These are phyloP conservation scores for Diceros bicornis DNA, from an alignment of 2,797 vertebrate genomes.

Conservation along the genomic window DNA sequence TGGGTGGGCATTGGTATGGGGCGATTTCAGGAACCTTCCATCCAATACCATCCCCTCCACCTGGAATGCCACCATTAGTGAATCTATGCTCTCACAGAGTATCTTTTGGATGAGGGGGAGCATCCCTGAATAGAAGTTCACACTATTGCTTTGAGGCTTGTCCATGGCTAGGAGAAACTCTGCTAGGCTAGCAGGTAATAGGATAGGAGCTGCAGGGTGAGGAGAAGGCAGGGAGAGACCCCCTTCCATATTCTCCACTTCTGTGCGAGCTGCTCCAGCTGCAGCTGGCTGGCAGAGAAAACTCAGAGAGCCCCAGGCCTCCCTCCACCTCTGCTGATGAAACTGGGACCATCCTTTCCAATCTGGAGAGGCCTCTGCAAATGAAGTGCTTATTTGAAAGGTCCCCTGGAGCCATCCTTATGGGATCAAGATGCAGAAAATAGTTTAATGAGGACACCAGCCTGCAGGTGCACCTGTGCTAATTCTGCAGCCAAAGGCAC, in stretches of 20 bases:
- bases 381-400: constrained; percentile 77
- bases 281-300: not conserved
- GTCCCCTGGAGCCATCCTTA: constrained; percentile 77
- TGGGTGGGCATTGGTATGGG: not conserved
- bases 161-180: not conserved
- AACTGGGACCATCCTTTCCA: constrained; percentile 45
- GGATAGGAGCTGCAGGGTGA: not conserved
- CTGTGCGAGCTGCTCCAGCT: not conserved
- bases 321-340: not conserved
- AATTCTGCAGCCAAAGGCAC: constrained; percentile 83
- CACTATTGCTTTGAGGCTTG: not conserved
- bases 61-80: not conserved
- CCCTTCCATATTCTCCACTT: not conserved
- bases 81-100: not conserved
- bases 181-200: not conserved
- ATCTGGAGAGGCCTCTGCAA: constrained; percentile 60
- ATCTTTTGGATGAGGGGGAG: not conserved
- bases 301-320: not conserved
- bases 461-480: constrained; percentile 81
- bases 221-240: not conserved
- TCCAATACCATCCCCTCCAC: not conserved
- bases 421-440: constrained; percentile 79
- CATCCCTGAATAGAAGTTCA: not conserved
- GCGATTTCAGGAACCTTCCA: not conserved
- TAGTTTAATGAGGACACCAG: constrained; percentile 81